Base-by-base conservation (phyloP, 2,797 vertebrate genomes). In the Acanthurus tractus region DNA sequence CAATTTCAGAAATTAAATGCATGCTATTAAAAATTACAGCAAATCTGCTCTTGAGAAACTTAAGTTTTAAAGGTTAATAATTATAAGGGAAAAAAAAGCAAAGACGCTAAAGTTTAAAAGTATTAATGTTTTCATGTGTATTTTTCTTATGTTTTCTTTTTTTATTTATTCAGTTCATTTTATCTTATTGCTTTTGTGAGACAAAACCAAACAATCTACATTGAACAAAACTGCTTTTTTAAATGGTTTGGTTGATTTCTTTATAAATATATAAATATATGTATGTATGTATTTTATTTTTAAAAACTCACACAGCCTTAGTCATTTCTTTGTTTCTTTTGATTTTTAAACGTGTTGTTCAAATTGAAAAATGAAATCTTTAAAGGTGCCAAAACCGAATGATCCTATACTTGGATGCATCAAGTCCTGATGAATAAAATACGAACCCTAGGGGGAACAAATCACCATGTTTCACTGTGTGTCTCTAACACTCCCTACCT, bases 381-480 rank as follows among this genome's bases (percentile, higher is more conserved):
- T 90, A 93, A 95, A 95, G 94, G 95, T 95, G 95, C 95, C 95
- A 95, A 95, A 95, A 94, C 92, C 88, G 89, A 95, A 95, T 92
- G 89, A 95, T 94, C 94, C 94, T 94, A 86, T 90, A 94, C 93
- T 93, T 95, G 94, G 94, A 95, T 94, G 94, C 94, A 95, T 95
- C 93, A 93, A 94, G 89, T 94, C 94, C 94, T 91, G 93, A 95
- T 92, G 92, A 96, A 96, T 95, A 96, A 96, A 96, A 92, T 84
- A 92, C 77, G 56, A 94, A 94, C 93, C 94, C 94, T 82, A 87
- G 92, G 89, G 93, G 94, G 91, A 93, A 93, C 89, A 89, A 92
- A 92, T 80, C 80, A 85, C 63, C 57, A 69, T 23, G 89, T 89
- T 81, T 93, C 80, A 80, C 76, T 88, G 89, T 71, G 78, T 90